A percentile compares a stretch with the other conserved stretches of the same genome.
Conservation (phyloP, 2,888 invertebrate species). For the Polydrusus tereticollis region DNA sequence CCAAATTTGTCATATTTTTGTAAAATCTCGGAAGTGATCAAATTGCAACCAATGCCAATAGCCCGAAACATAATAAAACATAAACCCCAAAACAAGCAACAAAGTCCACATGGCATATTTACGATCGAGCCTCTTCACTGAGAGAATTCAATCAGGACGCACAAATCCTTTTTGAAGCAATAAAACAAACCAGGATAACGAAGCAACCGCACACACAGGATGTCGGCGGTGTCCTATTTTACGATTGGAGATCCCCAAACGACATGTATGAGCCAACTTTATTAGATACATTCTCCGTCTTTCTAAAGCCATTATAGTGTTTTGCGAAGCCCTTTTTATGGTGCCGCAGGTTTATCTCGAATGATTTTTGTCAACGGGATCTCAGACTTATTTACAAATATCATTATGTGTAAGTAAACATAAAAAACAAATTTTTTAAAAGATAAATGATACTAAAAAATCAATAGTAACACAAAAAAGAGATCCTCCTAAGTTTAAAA, state of each 20-base stretch:
- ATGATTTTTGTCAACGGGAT: constrained; percentile 26
- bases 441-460: no score
- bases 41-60: constrained; percentile 4
- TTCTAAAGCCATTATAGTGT: constrained; percentile 26
- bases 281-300: constrained; percentile 36
- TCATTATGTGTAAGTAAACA: no score
- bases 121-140: constrained; percentile 57
- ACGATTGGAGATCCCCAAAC: constrained; percentile 36
- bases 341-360: background rate
- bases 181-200: constrained; percentile 57
- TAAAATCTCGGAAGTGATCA: background rate
- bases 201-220: constrained; percentile 25
- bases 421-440: no score
- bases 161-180: constrained; percentile 62
- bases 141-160: constrained; percentile 62
- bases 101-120: constrained; percentile 56
- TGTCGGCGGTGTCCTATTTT: constrained; percentile 31
- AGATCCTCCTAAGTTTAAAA: no score
- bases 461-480: no score
- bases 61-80: constrained; percentile 20
- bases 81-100: constrained; percentile 31
- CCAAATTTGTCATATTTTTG: no score
- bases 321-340: constrained; percentile 26
- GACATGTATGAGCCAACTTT: constrained; percentile 39
- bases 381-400: no score